phyloP scores from a whole-genome alignment of 2,797 vertebrate genomes.

The Liasis olivaceus region DNA sequence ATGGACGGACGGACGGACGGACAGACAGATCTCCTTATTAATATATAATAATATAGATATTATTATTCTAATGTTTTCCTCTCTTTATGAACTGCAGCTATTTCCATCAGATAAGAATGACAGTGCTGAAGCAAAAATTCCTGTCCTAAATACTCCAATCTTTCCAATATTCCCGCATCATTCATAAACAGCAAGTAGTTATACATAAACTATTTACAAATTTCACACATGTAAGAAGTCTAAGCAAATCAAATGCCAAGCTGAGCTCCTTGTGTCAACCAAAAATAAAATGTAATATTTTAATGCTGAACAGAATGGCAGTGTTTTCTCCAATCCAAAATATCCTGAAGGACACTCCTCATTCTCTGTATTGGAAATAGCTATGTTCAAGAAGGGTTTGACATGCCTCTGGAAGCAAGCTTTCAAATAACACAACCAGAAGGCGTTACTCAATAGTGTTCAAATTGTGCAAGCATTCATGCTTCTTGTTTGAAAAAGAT shows the following conservation, averaged over 20 bases:
- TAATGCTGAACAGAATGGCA: not conserved
- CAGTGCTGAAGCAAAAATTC: not conserved
- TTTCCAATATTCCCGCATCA: not conserved
- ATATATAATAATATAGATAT: not conserved
- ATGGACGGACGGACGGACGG: too few species aligned
- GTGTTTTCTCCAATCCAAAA: not conserved
- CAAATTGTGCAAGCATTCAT: constrained; percentile 21
- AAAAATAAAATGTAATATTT: not conserved
- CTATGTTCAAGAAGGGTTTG: constrained; percentile 37
- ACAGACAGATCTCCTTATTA: not conserved
- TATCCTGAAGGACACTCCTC: not conserved
- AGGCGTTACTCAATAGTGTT: constrained; percentile 56
- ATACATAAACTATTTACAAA: not conserved
- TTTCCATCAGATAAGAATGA: not conserved
- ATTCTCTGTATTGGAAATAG: not conserved
- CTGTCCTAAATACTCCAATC: not conserved
- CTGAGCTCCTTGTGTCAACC: not conserved
- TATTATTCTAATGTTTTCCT: not conserved
- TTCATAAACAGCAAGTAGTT: not conserved
- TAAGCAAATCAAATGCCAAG: not conserved
- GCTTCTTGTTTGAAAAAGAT: constrained; percentile 65
- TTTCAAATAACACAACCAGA: not conserved
- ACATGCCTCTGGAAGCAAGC: constrained; percentile 15
- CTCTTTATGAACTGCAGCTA: not conserved
- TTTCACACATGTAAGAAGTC: not conserved